These are phyloP conservation scores for Molossus molossus DNA, from an alignment of 2,797 vertebrate species.

Conservation along the genomic window DNA sequence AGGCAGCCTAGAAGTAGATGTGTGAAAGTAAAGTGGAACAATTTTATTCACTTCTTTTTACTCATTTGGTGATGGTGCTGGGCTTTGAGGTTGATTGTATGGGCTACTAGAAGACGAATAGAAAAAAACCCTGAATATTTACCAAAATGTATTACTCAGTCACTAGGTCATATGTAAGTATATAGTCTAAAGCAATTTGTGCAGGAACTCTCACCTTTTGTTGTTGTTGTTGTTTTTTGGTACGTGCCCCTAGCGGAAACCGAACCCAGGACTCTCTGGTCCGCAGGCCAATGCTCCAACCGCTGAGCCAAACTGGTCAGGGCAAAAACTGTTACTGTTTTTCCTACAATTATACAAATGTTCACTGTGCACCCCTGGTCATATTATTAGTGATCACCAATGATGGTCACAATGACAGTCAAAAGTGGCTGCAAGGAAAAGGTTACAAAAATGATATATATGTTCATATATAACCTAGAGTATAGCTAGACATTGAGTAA, in stretches of 20 bases:
- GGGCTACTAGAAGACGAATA: background rate
- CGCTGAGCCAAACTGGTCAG: too few species aligned
- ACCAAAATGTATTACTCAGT: background rate
- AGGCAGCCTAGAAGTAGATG: background rate
- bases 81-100: background rate
- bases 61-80: background rate
- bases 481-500: background rate
- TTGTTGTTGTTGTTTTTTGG: too few species aligned
- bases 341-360: background rate
- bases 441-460: background rate
- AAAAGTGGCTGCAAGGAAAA: background rate
- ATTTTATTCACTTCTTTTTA: slow-evolving; percentile 1
- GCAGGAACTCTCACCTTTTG: background rate
- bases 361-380: background rate
- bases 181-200: background rate
- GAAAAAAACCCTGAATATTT: background rate
- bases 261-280: too few species aligned
- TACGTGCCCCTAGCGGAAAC: too few species aligned
- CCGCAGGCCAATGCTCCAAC: too few species aligned
- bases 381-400: background rate
- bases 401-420: background rate
- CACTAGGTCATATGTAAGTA: background rate
- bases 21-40: background rate
- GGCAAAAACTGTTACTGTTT: background rate
- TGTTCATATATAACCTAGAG: background rate